A percentile compares a stretch with the other conserved stretches of the same genome.
Evolutionary conservation across 2,888 invertebrate genomes (phyloP).

Genomic region (Crematogaster levior): DNA sequence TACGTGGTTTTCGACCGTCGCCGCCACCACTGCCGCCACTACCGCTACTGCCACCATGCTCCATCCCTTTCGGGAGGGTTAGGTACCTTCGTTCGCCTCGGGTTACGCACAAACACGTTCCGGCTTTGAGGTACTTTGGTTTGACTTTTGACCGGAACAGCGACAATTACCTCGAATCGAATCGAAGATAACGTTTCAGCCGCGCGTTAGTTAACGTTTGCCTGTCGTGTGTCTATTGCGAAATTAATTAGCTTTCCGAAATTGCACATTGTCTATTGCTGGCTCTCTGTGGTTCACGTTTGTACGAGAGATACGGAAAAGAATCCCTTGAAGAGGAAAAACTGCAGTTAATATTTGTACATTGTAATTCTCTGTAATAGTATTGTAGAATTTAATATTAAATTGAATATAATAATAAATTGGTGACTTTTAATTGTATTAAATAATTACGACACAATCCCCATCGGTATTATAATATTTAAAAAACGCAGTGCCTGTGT

Average conservation of each 20-base stretch:
- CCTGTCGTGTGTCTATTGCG: slow-evolving; percentile 29
- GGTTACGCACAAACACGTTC: slow-evolving; percentile 51
- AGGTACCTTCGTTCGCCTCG: slow-evolving; percentile 45
- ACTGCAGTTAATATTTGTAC: not conserved
- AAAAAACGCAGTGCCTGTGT: not conserved
- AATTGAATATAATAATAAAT: not conserved
- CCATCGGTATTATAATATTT: not conserved
- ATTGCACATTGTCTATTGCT: slow-evolving; percentile 14
- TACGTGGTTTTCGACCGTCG: slow-evolving; percentile 42
- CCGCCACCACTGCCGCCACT: not conserved
- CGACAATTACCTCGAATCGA: slow-evolving; percentile 45
- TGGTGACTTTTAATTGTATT: not conserved
- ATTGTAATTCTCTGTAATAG: not conserved
- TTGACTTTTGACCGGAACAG: slow-evolving; percentile 53
- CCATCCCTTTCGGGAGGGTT: slow-evolving; percentile 28
- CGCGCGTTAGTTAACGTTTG: slow-evolving; percentile 51
- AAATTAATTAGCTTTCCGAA: slow-evolving; percentile 49
- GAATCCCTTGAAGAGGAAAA: not conserved
- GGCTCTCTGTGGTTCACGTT: not conserved
- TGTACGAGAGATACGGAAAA: not conserved
- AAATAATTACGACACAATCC: not conserved
- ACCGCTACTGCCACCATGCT: not conserved
- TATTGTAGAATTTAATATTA: not conserved
- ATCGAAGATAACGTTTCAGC: slow-evolving; percentile 55
- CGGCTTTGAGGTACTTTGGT: slow-evolving; percentile 50